Evolutionary conservation across 2,888 invertebrate species (phyloP).

Genomic region (Caprella mutica): DNA sequence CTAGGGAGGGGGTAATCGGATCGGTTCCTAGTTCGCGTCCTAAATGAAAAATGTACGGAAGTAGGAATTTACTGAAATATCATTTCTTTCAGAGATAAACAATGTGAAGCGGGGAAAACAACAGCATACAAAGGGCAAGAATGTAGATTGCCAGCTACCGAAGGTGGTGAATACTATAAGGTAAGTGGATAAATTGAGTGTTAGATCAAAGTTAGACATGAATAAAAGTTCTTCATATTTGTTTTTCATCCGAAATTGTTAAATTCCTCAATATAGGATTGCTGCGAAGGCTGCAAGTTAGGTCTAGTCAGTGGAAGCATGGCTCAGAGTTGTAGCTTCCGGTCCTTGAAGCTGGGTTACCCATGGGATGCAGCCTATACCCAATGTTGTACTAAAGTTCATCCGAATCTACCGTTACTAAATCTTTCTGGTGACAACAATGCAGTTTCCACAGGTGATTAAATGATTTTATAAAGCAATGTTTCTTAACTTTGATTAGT

Average conservation of each 20-base stretch:
- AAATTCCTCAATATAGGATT: too few species aligned
- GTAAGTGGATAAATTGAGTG: conserved; percentile 12
- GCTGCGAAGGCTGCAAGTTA: conserved; percentile 54
- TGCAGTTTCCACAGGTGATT: too few species aligned
- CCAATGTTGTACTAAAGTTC: conserved; percentile 50
- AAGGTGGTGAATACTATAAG: conserved; percentile 29
- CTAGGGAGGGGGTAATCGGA: too few species aligned
- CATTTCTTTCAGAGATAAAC: conserved; percentile 23
- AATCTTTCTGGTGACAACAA: too few species aligned
- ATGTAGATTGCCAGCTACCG: conserved; percentile 10
- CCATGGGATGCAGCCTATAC: conserved; percentile 52
- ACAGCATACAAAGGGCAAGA: conserved; percentile 26
- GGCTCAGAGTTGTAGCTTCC: conserved; percentile 48
- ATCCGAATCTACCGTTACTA: conserved; percentile 9
- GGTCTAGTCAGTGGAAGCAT: conserved; percentile 51
- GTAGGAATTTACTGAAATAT: too few species aligned
- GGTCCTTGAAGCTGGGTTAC: conserved; percentile 46
- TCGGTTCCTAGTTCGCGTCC: too few species aligned
- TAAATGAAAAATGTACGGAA: too few species aligned
- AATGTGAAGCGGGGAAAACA: conserved; percentile 26
- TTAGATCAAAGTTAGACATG: too few species aligned
- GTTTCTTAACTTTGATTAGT: too few species aligned
- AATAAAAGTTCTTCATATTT: too few species aligned
- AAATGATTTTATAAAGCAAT: too few species aligned
- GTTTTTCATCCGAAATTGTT: too few species aligned